Evolutionary conservation across 2,888 invertebrate genomes (phyloP).

Genomic region (Himalopsyche japonica): DNA sequence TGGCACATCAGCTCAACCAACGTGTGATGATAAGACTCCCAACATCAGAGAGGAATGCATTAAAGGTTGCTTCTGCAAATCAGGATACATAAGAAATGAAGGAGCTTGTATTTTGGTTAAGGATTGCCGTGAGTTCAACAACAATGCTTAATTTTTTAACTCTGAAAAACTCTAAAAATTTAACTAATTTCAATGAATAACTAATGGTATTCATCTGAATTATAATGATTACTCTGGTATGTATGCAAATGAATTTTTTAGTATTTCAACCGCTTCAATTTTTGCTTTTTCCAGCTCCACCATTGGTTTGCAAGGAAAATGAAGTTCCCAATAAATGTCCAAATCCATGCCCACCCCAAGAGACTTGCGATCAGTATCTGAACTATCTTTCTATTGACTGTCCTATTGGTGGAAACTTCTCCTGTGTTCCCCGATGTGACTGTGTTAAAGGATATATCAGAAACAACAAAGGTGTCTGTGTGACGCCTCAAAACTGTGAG

Average conservation of each 20-base stretch:
- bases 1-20: background rate
- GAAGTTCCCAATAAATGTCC: background rate
- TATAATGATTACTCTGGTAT: no score
- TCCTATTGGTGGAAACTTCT: background rate
- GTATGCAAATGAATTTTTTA: no score
- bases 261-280: no score
- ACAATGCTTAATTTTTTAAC: no score
- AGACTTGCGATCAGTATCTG: background rate
- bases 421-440: constrained; percentile 24
- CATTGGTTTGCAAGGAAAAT: background rate
- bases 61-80: constrained; percentile 7
- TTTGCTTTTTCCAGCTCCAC: background rate
- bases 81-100: constrained; percentile 4
- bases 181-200: no score
- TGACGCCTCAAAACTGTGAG: constrained; percentile 9
- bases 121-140: background rate
- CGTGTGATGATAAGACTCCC: background rate
- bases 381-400: background rate
- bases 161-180: no score
- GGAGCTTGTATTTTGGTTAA: constrained; percentile 5
- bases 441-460: constrained; percentile 22
- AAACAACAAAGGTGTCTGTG: constrained; percentile 24
- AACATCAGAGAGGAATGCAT: background rate
- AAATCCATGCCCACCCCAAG: background rate
- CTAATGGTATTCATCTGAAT: no score